Conservation (phyloP, 37 sponge, comb jelly and placozoan genomes). For the Cliona cf. orientalis region DNA sequence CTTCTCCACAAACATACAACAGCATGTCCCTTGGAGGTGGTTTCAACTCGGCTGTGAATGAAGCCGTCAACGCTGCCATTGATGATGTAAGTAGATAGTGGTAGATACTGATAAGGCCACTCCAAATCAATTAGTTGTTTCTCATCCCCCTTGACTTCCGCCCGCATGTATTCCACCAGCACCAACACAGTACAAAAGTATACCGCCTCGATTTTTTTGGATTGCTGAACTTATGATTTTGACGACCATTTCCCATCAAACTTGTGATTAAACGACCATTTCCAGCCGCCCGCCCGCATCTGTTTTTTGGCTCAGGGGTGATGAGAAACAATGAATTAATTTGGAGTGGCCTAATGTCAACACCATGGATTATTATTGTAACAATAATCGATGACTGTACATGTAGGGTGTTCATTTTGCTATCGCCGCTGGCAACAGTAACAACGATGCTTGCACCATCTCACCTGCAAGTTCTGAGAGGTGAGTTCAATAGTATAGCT, state of each 20-base stretch:
- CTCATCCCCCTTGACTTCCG: no score
- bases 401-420: slow-evolving; percentile 67
- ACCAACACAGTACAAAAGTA: no score
- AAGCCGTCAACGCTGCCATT: slow-evolving; percentile 66
- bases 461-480: slow-evolving; percentile 65
- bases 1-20: neutral
- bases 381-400: neutral
- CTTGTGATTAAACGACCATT: no score
- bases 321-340: no score
- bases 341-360: no score
- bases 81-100: slow-evolving; percentile 36
- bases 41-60: slow-evolving; percentile 40
- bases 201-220: no score
- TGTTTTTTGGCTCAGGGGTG: no score
- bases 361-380: neutral
- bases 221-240: no score
- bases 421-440: slow-evolving; percentile 71
- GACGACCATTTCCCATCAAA: no score
- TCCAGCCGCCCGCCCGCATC: no score
- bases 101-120: neutral
- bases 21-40: slow-evolving; percentile 92
- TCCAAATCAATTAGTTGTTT: neutral
- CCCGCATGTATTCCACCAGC: no score
- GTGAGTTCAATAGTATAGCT: neutral
- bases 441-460: slow-evolving; percentile 50